Evolutionary conservation across 2,113 vertebrate genomes (phyloP), one percentile per base, ranked within the genome.

Genomic region (Oncorhynchus kisutch): DNA sequence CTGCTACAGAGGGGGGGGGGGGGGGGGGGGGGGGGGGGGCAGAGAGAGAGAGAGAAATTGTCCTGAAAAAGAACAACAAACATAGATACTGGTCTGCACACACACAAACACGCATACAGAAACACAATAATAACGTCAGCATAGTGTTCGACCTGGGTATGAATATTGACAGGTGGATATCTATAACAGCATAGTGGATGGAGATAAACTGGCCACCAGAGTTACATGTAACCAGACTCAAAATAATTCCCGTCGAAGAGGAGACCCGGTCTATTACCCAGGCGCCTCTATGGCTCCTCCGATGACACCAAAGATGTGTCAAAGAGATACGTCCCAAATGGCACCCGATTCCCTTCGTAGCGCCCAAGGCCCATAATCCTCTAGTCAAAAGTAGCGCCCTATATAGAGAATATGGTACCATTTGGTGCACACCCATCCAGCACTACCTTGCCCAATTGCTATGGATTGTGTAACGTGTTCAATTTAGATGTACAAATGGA

Each of bases 241-340:
- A 57, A 87, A 88, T 85, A 86, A 90, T 89, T 86, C 85, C 87
- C 81, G 86, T 79, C 85, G 82, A 80, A 84, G 87, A 85, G 81
- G 80, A 80, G 82, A 79, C 79, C 79, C 27, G 77, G 84, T 73
- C 84, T 76, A 81, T 81, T 86, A 87, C 84, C 87, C 84, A 83
- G 90, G 86, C 91, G 89, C 90, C 91, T 84, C 25, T 31, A 54
- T 79, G 90, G 90, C 90, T 89, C 90, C 89, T 88, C 78, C 82
- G 89, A 81, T 89, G 90, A 91, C 90, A 91, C 89, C 87, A 89
- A 89, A 92, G 87, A 91, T 88, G 90, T 90, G 90, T 89, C 86
- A 92, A 51, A 54, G 51, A 54, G 16, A 18, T 16, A 18, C 51
- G 3, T 18, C 5, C 51, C 16, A 54, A 54, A 18, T 18, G 39